Base-by-base conservation (phyloP, 2,888 invertebrate genomes). In the Lissocephala sabroskyi region DNA sequence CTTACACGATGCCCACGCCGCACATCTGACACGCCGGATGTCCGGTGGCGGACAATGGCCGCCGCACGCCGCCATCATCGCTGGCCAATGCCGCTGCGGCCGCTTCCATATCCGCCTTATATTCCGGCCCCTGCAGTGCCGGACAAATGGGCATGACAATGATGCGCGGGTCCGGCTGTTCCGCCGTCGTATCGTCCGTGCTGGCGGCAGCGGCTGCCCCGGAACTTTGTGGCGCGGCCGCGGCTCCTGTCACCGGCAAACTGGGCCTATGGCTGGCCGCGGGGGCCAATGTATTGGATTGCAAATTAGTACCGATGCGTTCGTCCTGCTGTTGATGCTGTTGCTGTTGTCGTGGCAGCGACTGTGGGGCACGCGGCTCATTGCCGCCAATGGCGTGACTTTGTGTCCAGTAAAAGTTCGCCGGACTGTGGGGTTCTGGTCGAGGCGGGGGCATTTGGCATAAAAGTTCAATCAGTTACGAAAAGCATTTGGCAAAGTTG, bases 341-440 rank as follows among this genome's bases (percentile, higher is more conserved):
- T 64, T 73, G 74, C 62, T 80, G 61, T 80, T 84, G 73, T 85
- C 63, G 58, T 23, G 47, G 54, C 2, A 39, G 87, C 76, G 89
- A 86, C 82, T 86, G 87, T 65, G 90, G 88, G 63, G 87, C 85
- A 67, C 88, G 85, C 45, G 78, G 73, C 55, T 80, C 79, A 53
- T 79, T 79, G 77, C 87, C 88, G 60, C 90, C 90, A 82, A 92
- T 89, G 63, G 91, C 91, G 86, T 92, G 92, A 86, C 92, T 92
- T 82, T 91, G 90, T 62, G 91, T 89, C 84, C 91, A 90, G 86
- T 91, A 92, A 88, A 90, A 92, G 58, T 82, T 84, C 16, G 83
- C 74, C 45, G 83, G 79, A 57, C 78, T 79, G 45, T 80, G 77
- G 48, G 82, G 83, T 55, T 84, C 84, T 83, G 54, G 14, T 37